Conservation (phyloP, 2,113 vertebrate genomes). For the Pleuronectes platessa region DNA sequence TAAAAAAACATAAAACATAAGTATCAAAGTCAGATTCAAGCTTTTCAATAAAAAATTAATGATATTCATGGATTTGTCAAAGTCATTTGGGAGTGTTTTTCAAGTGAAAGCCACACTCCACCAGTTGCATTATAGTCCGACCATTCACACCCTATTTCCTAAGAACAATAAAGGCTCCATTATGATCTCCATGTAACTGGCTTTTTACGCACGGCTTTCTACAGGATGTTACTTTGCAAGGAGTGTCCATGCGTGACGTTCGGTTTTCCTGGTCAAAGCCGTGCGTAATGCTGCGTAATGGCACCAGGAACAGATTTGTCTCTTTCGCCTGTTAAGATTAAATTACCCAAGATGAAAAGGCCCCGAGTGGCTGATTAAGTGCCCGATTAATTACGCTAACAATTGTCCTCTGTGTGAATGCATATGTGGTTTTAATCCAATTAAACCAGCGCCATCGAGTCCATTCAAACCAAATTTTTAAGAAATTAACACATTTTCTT, state of each 20-base stretch:
- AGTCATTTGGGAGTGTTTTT: neutral
- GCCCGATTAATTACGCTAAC: conserved; percentile 14
- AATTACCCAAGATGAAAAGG: neutral
- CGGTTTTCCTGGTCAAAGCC: conserved; percentile 28
- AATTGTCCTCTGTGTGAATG: neutral
- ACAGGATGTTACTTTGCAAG: conserved; percentile 29
- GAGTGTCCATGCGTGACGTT: conserved; percentile 6
- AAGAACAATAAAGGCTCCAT: conserved; percentile 46
- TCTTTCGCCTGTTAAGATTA: conserved; percentile 4
- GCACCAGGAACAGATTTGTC: conserved; percentile 24
- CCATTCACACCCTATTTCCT: conserved; percentile 48
- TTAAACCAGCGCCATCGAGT: neutral
- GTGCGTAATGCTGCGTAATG: conserved; percentile 59
- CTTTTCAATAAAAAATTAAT: neutral
- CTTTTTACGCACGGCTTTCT: conserved; percentile 29
- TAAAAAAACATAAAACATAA: neutral
- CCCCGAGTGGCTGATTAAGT: conserved; percentile 1
- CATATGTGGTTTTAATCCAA: neutral
- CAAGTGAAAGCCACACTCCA: neutral
- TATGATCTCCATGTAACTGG: conserved; percentile 31
- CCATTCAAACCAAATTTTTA: neutral
- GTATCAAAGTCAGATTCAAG: neutral
- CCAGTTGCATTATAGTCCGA: conserved; percentile 29
- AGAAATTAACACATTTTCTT: neutral
- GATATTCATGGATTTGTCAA: neutral